Conservation (phyloP, 2,888 invertebrate genomes). For the Ceratothoa steindachneri region DNA sequence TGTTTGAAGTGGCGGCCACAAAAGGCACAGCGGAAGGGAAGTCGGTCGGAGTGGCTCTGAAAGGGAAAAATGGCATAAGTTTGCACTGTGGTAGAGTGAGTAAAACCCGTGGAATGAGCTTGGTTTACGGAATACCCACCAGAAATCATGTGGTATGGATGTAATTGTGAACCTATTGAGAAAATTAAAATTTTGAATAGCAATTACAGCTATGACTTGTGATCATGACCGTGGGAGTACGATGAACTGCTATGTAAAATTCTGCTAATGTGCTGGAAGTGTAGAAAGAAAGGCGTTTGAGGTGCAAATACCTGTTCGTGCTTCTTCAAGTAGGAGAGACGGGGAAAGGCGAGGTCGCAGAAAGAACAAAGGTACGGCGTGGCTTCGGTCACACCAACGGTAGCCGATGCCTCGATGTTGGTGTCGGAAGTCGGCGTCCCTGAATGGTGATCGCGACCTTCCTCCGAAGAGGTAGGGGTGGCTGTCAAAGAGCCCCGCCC, state of each 20-base stretch:
- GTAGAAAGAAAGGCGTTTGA: too few species aligned
- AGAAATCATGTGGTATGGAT: neutral
- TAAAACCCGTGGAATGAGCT: neutral
- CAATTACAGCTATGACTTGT: too few species aligned
- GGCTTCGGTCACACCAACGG: slow-evolving; percentile 40
- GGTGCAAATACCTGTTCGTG: slow-evolving; percentile 94
- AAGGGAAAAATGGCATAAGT: slow-evolving; percentile 52
- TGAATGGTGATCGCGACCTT: slow-evolving; percentile 5
- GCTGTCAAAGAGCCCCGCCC: neutral
- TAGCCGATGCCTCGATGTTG: slow-evolving; percentile 39
- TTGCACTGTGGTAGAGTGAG: neutral
- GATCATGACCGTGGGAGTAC: too few species aligned
- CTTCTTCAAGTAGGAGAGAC: slow-evolving; percentile 79
- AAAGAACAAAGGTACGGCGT: slow-evolving; percentile 47
- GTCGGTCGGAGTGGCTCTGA: slow-evolving; percentile 84
- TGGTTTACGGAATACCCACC: neutral
- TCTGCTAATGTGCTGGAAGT: too few species aligned
- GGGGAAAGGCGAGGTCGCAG: slow-evolving; percentile 84
- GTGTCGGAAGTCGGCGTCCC: slow-evolving; percentile 40
- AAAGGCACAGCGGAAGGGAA: slow-evolving; percentile 87
- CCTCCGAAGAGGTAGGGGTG: neutral
- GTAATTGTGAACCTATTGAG: too few species aligned
- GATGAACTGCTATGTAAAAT: too few species aligned
- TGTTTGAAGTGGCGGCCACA: slow-evolving; percentile 90
- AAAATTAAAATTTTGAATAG: too few species aligned